phyloP scores from a whole-genome alignment of 2,113 vertebrate species.

The Chinchilla lanigera region DNA sequence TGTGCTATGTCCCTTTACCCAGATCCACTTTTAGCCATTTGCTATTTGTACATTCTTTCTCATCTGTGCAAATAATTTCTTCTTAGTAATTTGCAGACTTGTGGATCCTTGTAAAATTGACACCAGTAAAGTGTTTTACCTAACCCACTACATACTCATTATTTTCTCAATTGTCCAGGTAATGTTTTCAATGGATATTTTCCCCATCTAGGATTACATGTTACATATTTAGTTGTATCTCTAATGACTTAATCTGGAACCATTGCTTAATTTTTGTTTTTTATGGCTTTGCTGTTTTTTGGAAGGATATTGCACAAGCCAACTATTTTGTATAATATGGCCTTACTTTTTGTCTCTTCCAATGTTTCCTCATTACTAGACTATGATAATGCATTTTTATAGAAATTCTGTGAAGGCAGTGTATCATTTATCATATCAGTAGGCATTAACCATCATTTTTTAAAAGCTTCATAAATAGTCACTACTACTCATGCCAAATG shows the following conservation, averaged over 20 bases:
- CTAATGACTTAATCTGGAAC: background rate
- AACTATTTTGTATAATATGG: background rate
- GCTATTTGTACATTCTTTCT: background rate
- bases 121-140: background rate
- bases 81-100: background rate
- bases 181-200: background rate
- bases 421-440: background rate
- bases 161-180: background rate
- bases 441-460: background rate
- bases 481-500: background rate
- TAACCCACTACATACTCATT: background rate
- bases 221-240: conserved; percentile 4
- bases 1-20: background rate
- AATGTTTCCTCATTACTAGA: background rate
- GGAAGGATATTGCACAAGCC: background rate
- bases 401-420: background rate
- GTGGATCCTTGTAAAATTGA: background rate
- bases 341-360: background rate
- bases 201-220: background rate
- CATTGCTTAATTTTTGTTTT: background rate
- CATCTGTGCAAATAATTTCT: background rate
- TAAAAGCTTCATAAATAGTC: background rate
- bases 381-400: background rate
- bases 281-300: background rate
- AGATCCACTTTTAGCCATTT: background rate